Evolutionary conservation across 2,888 invertebrate genomes (phyloP).

Genomic region (Parnassius mnemosyne): DNA sequence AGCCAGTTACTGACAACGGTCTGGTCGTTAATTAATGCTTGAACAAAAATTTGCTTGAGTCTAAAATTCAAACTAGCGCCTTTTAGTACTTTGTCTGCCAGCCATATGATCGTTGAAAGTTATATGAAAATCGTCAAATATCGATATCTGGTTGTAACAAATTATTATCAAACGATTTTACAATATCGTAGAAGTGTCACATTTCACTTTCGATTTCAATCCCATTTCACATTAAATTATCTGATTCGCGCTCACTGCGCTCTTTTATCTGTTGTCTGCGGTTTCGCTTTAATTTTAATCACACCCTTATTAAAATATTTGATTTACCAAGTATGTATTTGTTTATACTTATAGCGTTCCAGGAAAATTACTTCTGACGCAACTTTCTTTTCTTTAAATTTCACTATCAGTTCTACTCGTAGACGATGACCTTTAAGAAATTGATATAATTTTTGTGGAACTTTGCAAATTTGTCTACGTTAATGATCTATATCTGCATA

Average conservation of each 20-base stretch:
- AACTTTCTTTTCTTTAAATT: background rate
- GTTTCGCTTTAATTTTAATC: conserved; percentile 4
- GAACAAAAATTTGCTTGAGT: too few species aligned
- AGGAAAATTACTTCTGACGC: conserved; percentile 14
- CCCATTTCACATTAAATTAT: background rate
- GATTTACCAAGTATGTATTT: conserved; percentile 2
- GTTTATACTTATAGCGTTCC: conserved; percentile 1
- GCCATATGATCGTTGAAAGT: background rate
- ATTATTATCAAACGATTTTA: background rate
- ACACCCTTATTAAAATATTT: conserved; percentile 8
- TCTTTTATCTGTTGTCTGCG: conserved; percentile 11
- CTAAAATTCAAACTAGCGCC: too few species aligned
- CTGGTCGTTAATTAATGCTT: too few species aligned
- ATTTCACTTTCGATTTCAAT: conserved; percentile 15
- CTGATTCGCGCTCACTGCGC: background rate
- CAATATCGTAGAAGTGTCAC: background rate
- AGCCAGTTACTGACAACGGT: too few species aligned
- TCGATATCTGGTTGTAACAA: background rate
- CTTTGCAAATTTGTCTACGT: too few species aligned
- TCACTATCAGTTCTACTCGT: too few species aligned
- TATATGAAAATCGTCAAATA: background rate
- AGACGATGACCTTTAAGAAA: too few species aligned
- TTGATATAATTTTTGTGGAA: too few species aligned
- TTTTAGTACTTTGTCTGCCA: background rate
- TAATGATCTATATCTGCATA: too few species aligned